A percentile compares a stretch with the other conserved stretches of the same genome.
Evolutionary conservation across 2,888 invertebrate genomes (phyloP).

Genomic region (Anaspis maculata): DNA sequence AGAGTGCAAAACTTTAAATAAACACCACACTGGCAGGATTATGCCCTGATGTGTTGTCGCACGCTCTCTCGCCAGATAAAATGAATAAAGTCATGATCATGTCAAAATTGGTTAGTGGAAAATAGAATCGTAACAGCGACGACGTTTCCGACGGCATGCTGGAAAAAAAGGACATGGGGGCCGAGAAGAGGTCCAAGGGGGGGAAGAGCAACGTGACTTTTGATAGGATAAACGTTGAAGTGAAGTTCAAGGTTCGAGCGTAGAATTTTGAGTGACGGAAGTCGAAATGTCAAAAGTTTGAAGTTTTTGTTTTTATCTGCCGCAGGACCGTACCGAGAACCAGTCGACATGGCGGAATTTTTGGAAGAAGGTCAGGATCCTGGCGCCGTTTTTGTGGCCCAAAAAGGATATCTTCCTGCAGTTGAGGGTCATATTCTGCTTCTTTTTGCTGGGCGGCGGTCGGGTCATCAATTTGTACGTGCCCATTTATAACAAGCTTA

Average conservation of each 20-base stretch:
- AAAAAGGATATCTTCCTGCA: slow-evolving; percentile 70
- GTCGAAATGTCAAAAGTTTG: too few species aligned
- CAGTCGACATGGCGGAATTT: slow-evolving; percentile 73
- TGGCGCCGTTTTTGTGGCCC: slow-evolving; percentile 94
- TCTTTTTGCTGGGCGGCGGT: slow-evolving; percentile 66
- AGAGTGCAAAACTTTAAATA: too few species aligned
- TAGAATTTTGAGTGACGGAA: too few species aligned
- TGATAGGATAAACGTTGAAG: slow-evolving; percentile 28
- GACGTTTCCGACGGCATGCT: too few species aligned
- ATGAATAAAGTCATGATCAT: too few species aligned
- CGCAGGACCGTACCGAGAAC: slow-evolving; percentile 46
- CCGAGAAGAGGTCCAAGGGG: too few species aligned
- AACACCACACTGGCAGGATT: too few species aligned
- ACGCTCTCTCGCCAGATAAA: too few species aligned
- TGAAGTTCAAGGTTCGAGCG: slow-evolving; percentile 32
- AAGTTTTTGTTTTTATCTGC: slow-evolving; percentile 3
- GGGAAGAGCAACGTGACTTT: slow-evolving; percentile 8
- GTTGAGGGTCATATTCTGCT: slow-evolving; percentile 72
- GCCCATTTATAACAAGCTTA: slow-evolving; percentile 86
- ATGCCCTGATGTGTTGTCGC: too few species aligned
- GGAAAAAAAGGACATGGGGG: too few species aligned
- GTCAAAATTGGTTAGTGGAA: too few species aligned
- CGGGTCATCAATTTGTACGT: slow-evolving; percentile 84
- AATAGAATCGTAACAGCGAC: too few species aligned
- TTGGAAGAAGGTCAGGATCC: slow-evolving; percentile 66